phyloP scores from a whole-genome alignment of 2,888 invertebrate genomes.

The Autographa gamma region DNA sequence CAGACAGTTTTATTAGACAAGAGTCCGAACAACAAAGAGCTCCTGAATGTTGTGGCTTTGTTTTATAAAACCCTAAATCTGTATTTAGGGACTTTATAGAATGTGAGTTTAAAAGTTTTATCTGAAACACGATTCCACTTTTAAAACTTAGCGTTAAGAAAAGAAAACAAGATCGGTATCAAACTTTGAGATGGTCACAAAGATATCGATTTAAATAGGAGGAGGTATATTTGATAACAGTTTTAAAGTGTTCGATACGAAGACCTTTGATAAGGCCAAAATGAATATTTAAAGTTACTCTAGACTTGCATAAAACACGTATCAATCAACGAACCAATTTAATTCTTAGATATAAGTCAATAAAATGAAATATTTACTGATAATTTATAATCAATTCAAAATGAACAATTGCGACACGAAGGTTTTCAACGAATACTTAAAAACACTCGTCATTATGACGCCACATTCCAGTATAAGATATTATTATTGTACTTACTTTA shows the following conservation, averaged over 20 bases:
- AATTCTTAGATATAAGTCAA: neutral
- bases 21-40: conserved; percentile 8
- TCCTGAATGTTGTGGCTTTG: neutral
- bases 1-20: conserved; percentile 17
- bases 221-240: neutral
- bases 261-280: neutral
- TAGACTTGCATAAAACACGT: too few species aligned
- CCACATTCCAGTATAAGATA: neutral
- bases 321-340: too few species aligned
- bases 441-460: neutral
- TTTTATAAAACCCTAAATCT: neutral
- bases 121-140: neutral
- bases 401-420: neutral
- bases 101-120: neutral
- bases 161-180: neutral
- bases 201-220: neutral
- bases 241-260: neutral
- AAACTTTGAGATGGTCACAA: neutral
- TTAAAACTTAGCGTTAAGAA: neutral
- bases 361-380: neutral
- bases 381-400: neutral
- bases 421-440: neutral
- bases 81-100: neutral
- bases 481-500: neutral
- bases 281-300: too few species aligned